Conservation (phyloP, 64 coral and sea anemone species). For the Porites lutea region DNA sequence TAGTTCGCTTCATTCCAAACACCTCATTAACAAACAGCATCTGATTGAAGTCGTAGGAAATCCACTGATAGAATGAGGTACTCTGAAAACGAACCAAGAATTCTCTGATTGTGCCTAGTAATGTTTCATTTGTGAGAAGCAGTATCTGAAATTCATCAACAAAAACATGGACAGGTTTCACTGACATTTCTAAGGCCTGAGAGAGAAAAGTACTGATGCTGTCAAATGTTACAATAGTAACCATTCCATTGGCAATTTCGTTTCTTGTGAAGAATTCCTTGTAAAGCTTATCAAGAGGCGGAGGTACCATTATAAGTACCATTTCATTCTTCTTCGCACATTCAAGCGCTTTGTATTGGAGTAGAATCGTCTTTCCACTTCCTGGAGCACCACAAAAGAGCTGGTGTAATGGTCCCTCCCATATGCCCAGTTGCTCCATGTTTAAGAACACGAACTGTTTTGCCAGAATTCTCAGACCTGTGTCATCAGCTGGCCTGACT, state of each 20-base stretch:
- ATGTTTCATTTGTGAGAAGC: not conserved
- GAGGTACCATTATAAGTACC: conserved; percentile 19
- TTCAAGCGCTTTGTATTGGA: conserved; percentile 58
- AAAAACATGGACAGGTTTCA: conserved; percentile 28
- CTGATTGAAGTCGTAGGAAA: conserved; percentile 50
- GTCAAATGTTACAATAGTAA: conserved; percentile 9
- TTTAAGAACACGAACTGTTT: conserved; percentile 62
- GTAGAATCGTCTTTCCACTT: conserved; percentile 62
- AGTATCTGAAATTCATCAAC: conserved; percentile 64
- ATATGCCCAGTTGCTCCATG: conserved; percentile 25
- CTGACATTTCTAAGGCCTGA: not conserved
- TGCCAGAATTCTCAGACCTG: conserved; percentile 32
- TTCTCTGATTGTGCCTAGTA: not conserved
- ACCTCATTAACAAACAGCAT: conserved; percentile 19
- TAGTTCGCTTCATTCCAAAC: conserved; percentile 14
- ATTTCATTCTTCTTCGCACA: conserved; percentile 53
- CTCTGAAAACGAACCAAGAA: conserved; percentile 16
- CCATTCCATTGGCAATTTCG: conserved; percentile 11
- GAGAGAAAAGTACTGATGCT: not conserved
- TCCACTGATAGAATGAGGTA: conserved; percentile 21
- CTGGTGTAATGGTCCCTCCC: conserved; percentile 15
- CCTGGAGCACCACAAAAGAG: conserved; percentile 38
- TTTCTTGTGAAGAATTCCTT: conserved; percentile 51
- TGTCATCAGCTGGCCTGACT: not conserved
- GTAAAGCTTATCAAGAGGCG: conserved; percentile 43